phyloP scores from a whole-genome alignment of 2,888 invertebrate species.

The Eulithis prunata region DNA sequence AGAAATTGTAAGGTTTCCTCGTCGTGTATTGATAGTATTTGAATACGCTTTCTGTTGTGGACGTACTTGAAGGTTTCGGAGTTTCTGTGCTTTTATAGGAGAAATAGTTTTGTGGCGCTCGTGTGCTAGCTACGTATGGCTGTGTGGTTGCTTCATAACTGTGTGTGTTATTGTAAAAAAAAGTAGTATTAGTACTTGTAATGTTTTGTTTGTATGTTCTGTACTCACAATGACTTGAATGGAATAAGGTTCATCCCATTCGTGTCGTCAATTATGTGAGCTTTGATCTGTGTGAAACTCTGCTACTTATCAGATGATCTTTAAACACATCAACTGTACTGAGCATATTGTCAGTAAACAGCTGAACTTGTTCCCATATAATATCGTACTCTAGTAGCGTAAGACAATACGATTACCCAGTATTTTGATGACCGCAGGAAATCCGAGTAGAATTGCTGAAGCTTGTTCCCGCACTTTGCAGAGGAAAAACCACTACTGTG shows the following conservation, averaged over 20 bases:
- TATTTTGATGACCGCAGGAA: too few species aligned
- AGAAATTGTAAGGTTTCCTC: slow-evolving; percentile 51
- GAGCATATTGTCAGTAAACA: too few species aligned
- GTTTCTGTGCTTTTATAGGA: slow-evolving; percentile 53
- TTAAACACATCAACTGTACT: neutral
- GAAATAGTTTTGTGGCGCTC: slow-evolving; percentile 56
- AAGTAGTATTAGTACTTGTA: slow-evolving; percentile 59
- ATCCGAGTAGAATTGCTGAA: too few species aligned
- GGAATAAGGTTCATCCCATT: slow-evolving; percentile 62
- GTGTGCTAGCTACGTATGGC: slow-evolving; percentile 73
- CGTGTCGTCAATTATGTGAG: slow-evolving; percentile 58
- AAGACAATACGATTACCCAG: too few species aligned
- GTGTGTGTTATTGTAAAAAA: slow-evolving; percentile 63
- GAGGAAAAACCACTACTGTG: neutral
- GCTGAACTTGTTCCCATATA: too few species aligned
- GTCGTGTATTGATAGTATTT: slow-evolving; percentile 61
- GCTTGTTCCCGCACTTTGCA: neutral
- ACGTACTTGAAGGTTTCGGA: slow-evolving; percentile 43
- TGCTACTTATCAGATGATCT: neutral
- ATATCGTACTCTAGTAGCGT: too few species aligned
- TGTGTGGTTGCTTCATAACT: slow-evolving; percentile 79
- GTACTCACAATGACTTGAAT: slow-evolving; percentile 64
- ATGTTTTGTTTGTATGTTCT: slow-evolving; percentile 45
- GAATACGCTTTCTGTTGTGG: slow-evolving; percentile 56
- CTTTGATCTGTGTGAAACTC: slow-evolving; percentile 35